Conservation (phyloP, 1,140 invertebrate genomes). For the Cotesia vestalis region DNA sequence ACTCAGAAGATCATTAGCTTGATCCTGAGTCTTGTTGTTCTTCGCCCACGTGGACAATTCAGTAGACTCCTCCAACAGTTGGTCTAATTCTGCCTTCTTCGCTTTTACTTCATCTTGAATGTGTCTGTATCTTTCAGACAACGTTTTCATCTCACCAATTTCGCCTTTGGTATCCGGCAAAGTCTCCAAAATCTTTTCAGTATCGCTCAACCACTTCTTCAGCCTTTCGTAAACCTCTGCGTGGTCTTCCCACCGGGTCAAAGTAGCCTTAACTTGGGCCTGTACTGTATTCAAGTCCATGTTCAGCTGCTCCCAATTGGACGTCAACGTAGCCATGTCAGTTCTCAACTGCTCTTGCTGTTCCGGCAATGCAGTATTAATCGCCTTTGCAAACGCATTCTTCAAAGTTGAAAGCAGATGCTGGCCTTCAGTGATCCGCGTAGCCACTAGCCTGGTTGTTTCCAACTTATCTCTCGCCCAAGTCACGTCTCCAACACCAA, state of each 20-base stretch:
- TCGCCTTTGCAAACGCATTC: conserved; percentile 85
- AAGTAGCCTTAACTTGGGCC: conserved; percentile 78
- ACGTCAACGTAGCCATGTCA: conserved; percentile 77
- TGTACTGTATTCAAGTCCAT: conserved; percentile 82
- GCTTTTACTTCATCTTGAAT: conserved; percentile 78
- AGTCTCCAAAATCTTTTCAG: conserved; percentile 71
- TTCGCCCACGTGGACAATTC: conserved; percentile 77
- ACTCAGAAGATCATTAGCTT: conserved; percentile 71
- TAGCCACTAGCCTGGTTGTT: conserved; percentile 75
- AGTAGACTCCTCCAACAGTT: conserved; percentile 75
- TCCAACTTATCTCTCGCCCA: conserved; percentile 86
- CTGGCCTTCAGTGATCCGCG: conserved; percentile 85
- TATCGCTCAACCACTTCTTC: conserved; percentile 76
- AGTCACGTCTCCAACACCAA: conserved; percentile 80
- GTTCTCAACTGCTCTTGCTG: conserved; percentile 81
- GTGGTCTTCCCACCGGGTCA: conserved; percentile 85
- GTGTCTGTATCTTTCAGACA: conserved; percentile 85
- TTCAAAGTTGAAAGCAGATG: conserved; percentile 81
- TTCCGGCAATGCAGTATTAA: conserved; percentile 81
- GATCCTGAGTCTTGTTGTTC: conserved; percentile 70
- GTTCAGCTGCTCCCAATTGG: conserved; percentile 84
- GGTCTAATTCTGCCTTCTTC: conserved; percentile 78
- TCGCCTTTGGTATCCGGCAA: conserved; percentile 80
- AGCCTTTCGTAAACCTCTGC: conserved; percentile 75
- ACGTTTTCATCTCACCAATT: conserved; percentile 89